Evolutionary conservation across 2,797 vertebrate genomes (phyloP).

Genomic region (Tympanoctomys barrerae): DNA sequence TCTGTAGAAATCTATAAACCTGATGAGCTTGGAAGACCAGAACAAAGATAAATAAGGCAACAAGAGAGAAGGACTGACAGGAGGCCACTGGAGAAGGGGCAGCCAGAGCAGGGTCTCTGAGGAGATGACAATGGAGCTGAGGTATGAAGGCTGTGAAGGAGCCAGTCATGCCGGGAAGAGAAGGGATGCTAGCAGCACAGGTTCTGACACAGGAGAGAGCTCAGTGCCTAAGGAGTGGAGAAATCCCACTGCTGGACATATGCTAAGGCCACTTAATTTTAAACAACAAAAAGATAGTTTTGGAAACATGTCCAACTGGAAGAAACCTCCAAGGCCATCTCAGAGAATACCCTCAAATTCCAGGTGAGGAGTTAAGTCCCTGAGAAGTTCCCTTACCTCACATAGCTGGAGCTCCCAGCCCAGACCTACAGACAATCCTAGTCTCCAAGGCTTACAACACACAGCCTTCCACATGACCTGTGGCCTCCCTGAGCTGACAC

Average conservation of each 20-base stretch:
- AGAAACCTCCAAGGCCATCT: slow-evolving; percentile 2
- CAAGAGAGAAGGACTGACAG: background rate
- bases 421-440: background rate
- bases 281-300: slow-evolving; percentile 32
- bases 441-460: background rate
- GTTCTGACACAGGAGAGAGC: slow-evolving; percentile 12
- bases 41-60: slow-evolving; percentile 26
- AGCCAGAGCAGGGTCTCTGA: background rate
- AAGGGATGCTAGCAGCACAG: background rate
- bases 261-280: background rate
- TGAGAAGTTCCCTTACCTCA: background rate
- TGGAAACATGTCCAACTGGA: slow-evolving; percentile 34
- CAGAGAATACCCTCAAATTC: background rate
- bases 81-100: background rate
- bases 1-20: background rate
- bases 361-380: slow-evolving; percentile 8
- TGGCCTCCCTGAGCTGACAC: background rate
- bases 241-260: background rate
- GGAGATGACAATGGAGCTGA: slow-evolving; percentile 28
- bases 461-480: background rate
- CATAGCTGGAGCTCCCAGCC: background rate
- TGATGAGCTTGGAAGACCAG: background rate
- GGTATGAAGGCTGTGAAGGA: background rate
- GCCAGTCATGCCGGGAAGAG: slow-evolving; percentile 14
- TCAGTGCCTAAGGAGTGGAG: background rate